Evolutionary conservation across 2,797 vertebrate genomes (phyloP), one percentile per base, ranked within the genome.

Genomic region (Neomorphus geoffroyi): DNA sequence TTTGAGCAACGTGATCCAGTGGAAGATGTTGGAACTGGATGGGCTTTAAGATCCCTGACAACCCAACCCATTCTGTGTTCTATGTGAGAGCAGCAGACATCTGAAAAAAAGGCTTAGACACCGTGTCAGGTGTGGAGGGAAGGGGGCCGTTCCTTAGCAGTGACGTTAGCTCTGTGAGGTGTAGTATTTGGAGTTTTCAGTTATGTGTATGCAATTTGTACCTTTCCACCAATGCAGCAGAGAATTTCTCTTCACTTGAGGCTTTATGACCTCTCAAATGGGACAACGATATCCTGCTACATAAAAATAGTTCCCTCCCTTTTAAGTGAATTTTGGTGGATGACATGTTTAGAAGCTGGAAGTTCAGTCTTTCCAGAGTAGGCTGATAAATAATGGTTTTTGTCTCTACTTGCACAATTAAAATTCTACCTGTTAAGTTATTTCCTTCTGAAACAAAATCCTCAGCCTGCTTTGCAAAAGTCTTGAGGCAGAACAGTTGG

Each of bases 61-160:
- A 43, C 43, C 43, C 43, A 43, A 43, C 13, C 43, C 12, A 18
- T 43, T 43, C 43, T 18, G 43, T 18, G 18, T 14, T 18, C 13
- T 43, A 43, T 43, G 43, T 43, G 12, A 43, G 53, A 32, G 32
- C 18, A 87, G 69, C 39, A 71, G 71, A 41, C 18, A 43, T 32
- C 11, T 70, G 53, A 19, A 22, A 57, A 62, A 73, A 79, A 64
- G 27, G n/a, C 12, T 66, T 50, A 35, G 56, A 46, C 16, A 28
- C 10, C 0, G 0, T 71, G 35, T 51, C 33, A 39, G 35, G 4
- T 72, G 2, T 69, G 45, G 43, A 64, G 12, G 37, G 41, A 51
- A 56, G 21, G 26, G 26, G 8, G 2, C 2, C 71, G 18, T 70
- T 77, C 33, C 39, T 81, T 70, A 90, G 50, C 43, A 60, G 45